Percentiles rank a stretch among this genome's conserved stretches.
Evolutionary conservation across 2,113 vertebrate genomes (phyloP).

Genomic region (Burhinus oedicnemus): DNA sequence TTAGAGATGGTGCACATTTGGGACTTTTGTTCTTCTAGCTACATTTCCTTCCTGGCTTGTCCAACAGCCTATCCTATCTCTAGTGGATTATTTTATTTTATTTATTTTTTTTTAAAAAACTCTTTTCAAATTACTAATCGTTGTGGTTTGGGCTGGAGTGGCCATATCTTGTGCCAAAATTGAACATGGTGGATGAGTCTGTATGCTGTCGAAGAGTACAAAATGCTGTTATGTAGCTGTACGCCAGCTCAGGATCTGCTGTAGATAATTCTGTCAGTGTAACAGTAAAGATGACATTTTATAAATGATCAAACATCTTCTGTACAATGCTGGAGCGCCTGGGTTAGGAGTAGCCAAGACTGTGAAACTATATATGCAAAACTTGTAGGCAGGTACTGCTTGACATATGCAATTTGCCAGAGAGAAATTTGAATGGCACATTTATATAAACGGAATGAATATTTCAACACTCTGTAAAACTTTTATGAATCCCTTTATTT

Average conservation of each 20-base stretch:
- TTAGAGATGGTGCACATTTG: not conserved
- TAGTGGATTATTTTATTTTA: not conserved
- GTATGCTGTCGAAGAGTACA: not conserved
- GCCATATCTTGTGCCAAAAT: not conserved
- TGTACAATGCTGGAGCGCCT: not conserved
- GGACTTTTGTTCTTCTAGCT: not conserved
- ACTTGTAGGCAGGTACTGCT: not conserved
- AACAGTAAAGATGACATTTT: not conserved
- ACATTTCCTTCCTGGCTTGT: not conserved
- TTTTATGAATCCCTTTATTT: slow-evolving; percentile 48
- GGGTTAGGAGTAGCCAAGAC: not conserved
- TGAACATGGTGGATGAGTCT: not conserved
- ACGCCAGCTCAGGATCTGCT: not conserved
- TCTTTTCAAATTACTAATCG: not conserved
- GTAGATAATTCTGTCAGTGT: not conserved
- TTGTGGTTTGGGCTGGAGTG: no score
- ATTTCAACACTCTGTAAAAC: slow-evolving; percentile 46
- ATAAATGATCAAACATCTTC: slow-evolving; percentile 7
- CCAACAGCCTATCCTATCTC: not conserved
- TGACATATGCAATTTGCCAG: slow-evolving; percentile 19
- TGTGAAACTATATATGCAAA: not conserved
- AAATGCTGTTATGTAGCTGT: not conserved
- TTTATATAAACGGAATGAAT: slow-evolving; percentile 46
- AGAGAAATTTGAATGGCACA: slow-evolving; percentile 20
- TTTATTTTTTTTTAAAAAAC: not conserved